Evolutionary conservation across 2,888 invertebrate species (phyloP).

Genomic region (Pseudococcus viburni): DNA sequence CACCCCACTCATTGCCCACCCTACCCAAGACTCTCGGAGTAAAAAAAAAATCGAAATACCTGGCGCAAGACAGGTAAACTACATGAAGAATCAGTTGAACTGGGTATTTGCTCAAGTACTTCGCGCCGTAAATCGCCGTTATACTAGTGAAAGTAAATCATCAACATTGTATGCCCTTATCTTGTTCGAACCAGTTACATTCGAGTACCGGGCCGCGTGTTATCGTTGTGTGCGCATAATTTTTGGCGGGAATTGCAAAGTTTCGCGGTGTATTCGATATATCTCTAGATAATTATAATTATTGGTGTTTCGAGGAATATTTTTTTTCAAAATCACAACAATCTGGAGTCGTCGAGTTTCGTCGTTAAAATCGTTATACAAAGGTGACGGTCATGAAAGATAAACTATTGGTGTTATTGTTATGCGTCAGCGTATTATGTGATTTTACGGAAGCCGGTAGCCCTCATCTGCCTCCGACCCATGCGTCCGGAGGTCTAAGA

Average conservation of each 20-base stretch:
- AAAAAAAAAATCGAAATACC: slow-evolving; percentile 38
- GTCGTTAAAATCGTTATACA: slow-evolving; percentile 58
- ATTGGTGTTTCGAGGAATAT: neutral
- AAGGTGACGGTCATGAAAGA: slow-evolving; percentile 64
- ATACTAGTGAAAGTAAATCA: slow-evolving; percentile 64
- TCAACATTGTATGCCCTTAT: slow-evolving; percentile 64
- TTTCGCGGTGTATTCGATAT: neutral
- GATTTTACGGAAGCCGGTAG: slow-evolving; percentile 57
- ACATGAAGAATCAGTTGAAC: slow-evolving; percentile 64
- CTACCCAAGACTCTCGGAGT: slow-evolving; percentile 13
- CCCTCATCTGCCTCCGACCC: slow-evolving; percentile 59
- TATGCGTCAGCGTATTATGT: slow-evolving; percentile 63
- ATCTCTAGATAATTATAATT: neutral
- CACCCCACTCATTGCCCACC: slow-evolving; percentile 46
- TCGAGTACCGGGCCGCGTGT: slow-evolving; percentile 36
- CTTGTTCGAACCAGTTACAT: slow-evolving; percentile 65
- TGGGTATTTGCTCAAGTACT: slow-evolving; percentile 65
- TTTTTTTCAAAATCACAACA: neutral
- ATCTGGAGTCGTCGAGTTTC: slow-evolving; percentile 61
- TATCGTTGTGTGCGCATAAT: neutral
- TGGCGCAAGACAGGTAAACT: slow-evolving; percentile 58
- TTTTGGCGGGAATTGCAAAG: slow-evolving; percentile 58
- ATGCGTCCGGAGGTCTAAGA: slow-evolving; percentile 28
- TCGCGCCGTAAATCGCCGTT: slow-evolving; percentile 63
- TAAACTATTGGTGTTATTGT: slow-evolving; percentile 62